A percentile compares a stretch with the other conserved stretches of the same genome.
Conservation (phyloP, 2,113 vertebrate genomes). For the Tragelaphus strepsiceros region DNA sequence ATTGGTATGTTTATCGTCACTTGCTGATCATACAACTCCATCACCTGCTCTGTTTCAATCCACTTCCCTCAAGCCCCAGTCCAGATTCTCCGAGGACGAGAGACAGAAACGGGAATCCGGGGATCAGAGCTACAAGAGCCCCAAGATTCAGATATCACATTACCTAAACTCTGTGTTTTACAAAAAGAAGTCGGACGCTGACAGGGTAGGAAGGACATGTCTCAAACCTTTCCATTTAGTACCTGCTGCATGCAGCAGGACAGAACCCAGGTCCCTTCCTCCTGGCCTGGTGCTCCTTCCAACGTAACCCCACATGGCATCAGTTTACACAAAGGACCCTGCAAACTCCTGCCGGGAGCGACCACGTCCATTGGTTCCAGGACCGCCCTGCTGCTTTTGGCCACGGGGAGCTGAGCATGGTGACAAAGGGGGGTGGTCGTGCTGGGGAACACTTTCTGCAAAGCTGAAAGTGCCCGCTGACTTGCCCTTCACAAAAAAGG, state of each 20-base stretch:
- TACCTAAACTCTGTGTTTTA: neutral
- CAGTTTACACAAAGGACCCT: neutral
- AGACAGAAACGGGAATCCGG: neutral
- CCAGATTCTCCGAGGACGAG: neutral
- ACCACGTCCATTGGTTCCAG: neutral
- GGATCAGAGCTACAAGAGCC: neutral
- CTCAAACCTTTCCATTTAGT: too few relatives aligned
- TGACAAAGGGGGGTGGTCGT: neutral
- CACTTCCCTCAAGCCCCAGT: neutral
- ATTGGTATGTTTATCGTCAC: rapidly evolving
- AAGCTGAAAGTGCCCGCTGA: too few relatives aligned
- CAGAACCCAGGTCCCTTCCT: too few relatives aligned
- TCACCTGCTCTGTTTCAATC: neutral
- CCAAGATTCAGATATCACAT: neutral
- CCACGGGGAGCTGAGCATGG: neutral
- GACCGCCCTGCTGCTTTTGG: neutral
- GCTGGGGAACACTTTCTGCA: neutral
- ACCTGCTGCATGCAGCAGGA: too few relatives aligned
- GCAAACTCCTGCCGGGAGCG: neutral
- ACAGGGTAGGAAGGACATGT: neutral
- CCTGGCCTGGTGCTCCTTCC: rapidly evolving
- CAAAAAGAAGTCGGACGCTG: neutral
- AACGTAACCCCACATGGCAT: neutral
- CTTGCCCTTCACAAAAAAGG: neutral
- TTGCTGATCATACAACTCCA: neutral